phyloP scores from a whole-genome alignment of 2,888 invertebrate genomes.

The Mythimna albipuncta region DNA sequence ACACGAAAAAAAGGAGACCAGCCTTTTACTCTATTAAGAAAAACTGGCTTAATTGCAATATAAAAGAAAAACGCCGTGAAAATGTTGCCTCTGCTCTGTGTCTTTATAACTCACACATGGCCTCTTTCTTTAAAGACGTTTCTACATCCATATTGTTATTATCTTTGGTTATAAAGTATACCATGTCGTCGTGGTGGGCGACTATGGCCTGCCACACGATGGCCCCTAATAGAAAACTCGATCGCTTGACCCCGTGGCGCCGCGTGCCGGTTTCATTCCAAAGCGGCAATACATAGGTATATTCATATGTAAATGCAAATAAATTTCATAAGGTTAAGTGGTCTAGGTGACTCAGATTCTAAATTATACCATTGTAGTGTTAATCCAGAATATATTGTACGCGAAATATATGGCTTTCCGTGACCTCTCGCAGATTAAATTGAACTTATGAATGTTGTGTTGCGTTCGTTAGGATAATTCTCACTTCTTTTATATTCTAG shows the following conservation, averaged over 20 bases:
- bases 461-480: constrained; percentile 34
- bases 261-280: constrained; percentile 51
- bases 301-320: constrained; percentile 40
- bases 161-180: constrained; percentile 28
- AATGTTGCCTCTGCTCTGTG: background rate
- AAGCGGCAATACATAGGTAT: constrained; percentile 47
- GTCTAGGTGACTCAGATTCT: constrained; percentile 41
- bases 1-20: too few species aligned
- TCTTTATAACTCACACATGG: background rate
- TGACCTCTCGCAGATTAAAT: constrained; percentile 55
- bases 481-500: constrained; percentile 22
- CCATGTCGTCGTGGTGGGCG: constrained; percentile 46
- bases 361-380: constrained; percentile 53
- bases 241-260: constrained; percentile 58
- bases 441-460: constrained; percentile 48
- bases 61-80: background rate
- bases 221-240: constrained; percentile 50
- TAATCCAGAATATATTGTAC: constrained; percentile 34
- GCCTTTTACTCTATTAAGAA: too few species aligned
- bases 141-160: background rate
- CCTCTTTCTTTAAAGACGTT: constrained; percentile 7
- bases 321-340: constrained; percentile 51
- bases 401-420: constrained; percentile 38
- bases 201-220: constrained; percentile 29
- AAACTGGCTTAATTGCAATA: too few species aligned